A percentile compares a stretch with the other conserved stretches of the same genome.
Conservation (phyloP, 2,888 invertebrate species). For the Eulithis prunata region DNA sequence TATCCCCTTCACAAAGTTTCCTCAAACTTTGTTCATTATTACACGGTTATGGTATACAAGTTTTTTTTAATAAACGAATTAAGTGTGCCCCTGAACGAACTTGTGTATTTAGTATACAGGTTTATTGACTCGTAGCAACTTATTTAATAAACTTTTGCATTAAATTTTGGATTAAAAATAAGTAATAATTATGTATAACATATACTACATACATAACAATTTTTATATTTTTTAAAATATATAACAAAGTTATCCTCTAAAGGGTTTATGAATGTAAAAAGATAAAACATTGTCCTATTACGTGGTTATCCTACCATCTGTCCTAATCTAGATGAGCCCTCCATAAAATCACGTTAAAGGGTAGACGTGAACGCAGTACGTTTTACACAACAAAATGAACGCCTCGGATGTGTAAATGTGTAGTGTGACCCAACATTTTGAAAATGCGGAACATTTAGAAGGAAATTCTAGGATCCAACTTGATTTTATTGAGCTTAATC, state of each 20-base stretch:
- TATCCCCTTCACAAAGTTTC: conserved; percentile 11
- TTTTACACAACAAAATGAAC: conserved; percentile 17
- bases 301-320: conserved; percentile 18
- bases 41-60: background rate
- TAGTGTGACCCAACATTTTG: conserved; percentile 1
- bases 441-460: background rate
- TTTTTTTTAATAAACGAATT: conserved; percentile 19
- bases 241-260: too few species aligned
- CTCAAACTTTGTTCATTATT: conserved; percentile 17
- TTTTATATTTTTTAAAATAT: too few species aligned
- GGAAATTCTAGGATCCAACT: background rate
- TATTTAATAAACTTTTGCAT: too few species aligned
- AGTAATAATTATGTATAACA: too few species aligned
- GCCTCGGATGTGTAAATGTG: conserved; percentile 8
- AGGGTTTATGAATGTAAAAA: conserved; percentile 5
- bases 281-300: conserved; percentile 8
- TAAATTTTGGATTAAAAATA: too few species aligned
- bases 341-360: conserved; percentile 25
- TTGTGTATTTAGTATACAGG: background rate
- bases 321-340: conserved; percentile 22
- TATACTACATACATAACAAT: too few species aligned
- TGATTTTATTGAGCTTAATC: too few species aligned
- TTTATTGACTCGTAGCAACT: too few species aligned
- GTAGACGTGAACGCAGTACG: conserved; percentile 9
- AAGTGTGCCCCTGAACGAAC: background rate